Base-by-base conservation (phyloP, 2,797 vertebrate species). In the Periparus ater region DNA sequence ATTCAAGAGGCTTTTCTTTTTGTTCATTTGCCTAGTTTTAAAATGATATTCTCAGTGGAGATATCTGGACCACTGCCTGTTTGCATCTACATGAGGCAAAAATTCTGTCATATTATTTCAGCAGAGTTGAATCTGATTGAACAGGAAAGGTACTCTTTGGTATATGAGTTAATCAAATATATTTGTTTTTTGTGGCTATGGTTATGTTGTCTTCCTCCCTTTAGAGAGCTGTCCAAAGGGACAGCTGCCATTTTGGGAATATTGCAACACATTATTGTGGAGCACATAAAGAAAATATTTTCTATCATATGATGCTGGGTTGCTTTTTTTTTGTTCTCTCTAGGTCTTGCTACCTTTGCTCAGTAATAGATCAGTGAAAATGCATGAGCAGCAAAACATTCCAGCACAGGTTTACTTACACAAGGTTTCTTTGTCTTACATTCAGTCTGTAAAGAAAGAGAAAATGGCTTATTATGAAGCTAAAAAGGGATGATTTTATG, bases 1-100 rank as follows among this genome's bases (percentile, higher is more conserved):
- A 91, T 91, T 96, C 57, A 91, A 94, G 71, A 88, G 29, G 45
- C 82, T 82, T 97, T 93, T 88, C 73, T 89, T 91, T 91, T 79
- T 88, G 85, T 93, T 95, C 45, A 0, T 87, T 93, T 93, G 83
- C 74, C 85, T 85, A 23, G 50, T 85, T 95, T 95, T 83, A 87
- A 95, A 71, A 86, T 20, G 0, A 87, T 94, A 87, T 48, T 91
- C 88, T 95, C 88, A 71, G 80, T 74, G 83, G 88, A 94, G 74
- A 71, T 95, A 76, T 86, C 67, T 91, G 80, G 80, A 95, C 71
- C 34, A 45, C 36, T 95, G 96, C 88, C 83, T 94, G 7, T 74
- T 92, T 87, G 57, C 68, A 91, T 94, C 81, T 88, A 74, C 63
- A 88, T 68, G 85, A 96, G 60, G 85, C 82, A 93, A 89, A 94